A percentile compares a stretch with the other conserved stretches of the same genome.
These are phyloP conservation scores for Bambusicola thoracicus DNA, from an alignment of 2,113 vertebrate genomes.

Conservation along the genomic window DNA sequence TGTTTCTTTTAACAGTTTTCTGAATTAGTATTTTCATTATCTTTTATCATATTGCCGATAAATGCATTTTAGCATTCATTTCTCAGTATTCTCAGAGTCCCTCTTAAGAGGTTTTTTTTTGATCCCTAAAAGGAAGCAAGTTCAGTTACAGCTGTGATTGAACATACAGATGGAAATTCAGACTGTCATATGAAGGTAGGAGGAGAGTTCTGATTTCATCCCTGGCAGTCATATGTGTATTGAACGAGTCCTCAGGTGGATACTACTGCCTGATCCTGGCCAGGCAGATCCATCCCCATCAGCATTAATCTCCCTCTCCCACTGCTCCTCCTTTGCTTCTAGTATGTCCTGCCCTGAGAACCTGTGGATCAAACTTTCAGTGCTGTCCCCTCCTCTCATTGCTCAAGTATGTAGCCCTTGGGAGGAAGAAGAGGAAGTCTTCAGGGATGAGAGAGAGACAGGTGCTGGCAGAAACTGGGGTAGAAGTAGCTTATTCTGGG, in stretches of 20 bases:
- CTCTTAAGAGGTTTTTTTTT: neutral
- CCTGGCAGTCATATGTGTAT: neutral
- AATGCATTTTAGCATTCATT: neutral
- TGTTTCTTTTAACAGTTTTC: neutral
- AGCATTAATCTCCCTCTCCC: neutral
- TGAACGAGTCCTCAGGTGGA: neutral
- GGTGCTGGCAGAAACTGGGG: neutral
- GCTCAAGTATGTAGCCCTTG: neutral
- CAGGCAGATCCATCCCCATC: accelerated
- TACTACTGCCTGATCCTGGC: neutral
- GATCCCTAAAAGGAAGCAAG: neutral
- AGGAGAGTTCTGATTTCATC: neutral
- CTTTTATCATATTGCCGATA: neutral
- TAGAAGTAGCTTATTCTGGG: neutral
- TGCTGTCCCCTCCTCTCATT: neutral
- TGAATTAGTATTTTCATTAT: neutral
- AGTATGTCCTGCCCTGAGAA: neutral
- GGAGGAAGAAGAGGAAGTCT: neutral
- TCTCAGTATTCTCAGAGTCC: neutral
- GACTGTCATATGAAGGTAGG: neutral
- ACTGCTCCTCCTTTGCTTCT: neutral
- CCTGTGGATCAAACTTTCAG: neutral
- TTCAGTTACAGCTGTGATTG: neutral
- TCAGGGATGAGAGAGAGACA: neutral
- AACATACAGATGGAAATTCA: neutral